Base-by-base conservation (phyloP, 2,113 vertebrate genomes). In the Silurus meridionalis region DNA sequence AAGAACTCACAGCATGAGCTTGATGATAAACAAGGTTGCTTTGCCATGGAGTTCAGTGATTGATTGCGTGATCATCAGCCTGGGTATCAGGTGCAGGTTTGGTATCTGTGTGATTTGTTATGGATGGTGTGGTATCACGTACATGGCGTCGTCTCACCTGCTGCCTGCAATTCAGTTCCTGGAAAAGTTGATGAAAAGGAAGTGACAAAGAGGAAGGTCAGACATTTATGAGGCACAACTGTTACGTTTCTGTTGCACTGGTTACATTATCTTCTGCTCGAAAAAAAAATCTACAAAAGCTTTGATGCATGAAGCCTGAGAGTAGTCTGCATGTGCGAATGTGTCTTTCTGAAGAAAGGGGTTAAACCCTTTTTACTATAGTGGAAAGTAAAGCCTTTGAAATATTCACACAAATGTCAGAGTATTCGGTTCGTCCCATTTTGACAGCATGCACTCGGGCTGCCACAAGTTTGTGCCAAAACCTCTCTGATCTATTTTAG, bases 111-210 rank as follows among this genome's bases (percentile, higher is more conserved):
- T 10, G 52, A 13, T 37, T 55, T 14, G 53, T 61, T 64, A 52
- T 58, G 14, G n/a, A 82, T 60, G 48, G 85, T 75, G 85, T 82
- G 57, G 10, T 8, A 55, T 78, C 48, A 23, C 52, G 14, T 86
- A 60, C 60, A 25, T 64, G 46, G 37, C 58, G 60, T 71, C 13
- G 1, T 50, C 3, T 4, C n/a, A 4, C 81, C 75, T 89, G 64
- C 67, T 86, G 77, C 87, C 82, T 79, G 60, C 84, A 88, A 63
- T 64, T 11, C 74, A 86, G 91, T 95, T 95, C 93, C 93, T 93
- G 92, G 93, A 94, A 94, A 93, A 92, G 87, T 87, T 92, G 90
- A 91, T 93, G 90, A 94, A 91, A 91, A 94, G 94, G 93, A 95
- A 95, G 92, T 91, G 86, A 91, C 90, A 89, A 94, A 93, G 93